Percentiles rank a stretch among this genome's conserved stretches.
Evolutionary conservation across 2,888 invertebrate genomes (phyloP).

Genomic region (Heliconius hortense): DNA sequence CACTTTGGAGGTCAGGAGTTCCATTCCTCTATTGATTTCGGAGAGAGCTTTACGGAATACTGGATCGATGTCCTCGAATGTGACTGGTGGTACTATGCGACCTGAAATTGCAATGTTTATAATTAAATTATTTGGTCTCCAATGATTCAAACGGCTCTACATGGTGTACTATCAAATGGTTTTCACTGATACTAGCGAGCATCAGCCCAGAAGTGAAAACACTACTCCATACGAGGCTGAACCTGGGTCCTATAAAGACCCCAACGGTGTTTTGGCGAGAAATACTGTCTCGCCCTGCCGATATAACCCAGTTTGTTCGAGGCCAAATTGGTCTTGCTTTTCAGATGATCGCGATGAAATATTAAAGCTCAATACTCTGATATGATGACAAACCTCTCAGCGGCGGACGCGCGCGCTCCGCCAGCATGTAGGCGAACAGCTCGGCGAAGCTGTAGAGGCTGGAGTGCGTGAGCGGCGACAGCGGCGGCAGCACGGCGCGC

Average conservation of each 20-base stretch:
- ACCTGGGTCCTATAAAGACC: too few relatives aligned
- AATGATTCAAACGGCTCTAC: too few relatives aligned
- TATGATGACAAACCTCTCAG: constrained; percentile 78
- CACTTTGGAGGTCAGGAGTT: constrained; percentile 81
- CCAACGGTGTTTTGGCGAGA: too few relatives aligned
- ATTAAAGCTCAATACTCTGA: too few relatives aligned
- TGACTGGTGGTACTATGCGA: constrained; percentile 89
- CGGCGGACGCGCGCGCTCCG: constrained; percentile 88
- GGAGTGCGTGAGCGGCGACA: constrained; percentile 97
- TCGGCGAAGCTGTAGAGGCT: constrained; percentile 97
- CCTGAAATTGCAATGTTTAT: constrained; percentile 58
- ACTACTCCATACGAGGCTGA: too few relatives aligned
- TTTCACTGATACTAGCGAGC: too few relatives aligned
- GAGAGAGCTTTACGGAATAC: constrained; percentile 92
- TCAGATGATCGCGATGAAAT: too few relatives aligned
- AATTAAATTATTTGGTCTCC: background rate
- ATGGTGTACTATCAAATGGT: too few relatives aligned
- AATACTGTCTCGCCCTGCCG: too few relatives aligned
- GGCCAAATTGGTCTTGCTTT: too few relatives aligned
- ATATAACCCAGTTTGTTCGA: too few relatives aligned
- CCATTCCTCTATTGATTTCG: constrained; percentile 86
- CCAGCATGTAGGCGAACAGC: constrained; percentile 96
- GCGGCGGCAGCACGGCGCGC: constrained; percentile 94
- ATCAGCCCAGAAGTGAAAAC: too few relatives aligned
- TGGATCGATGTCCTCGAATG: constrained; percentile 90